A percentile compares a stretch with the other conserved stretches of the same genome.
These are phyloP conservation scores for Esox niger DNA, from an alignment of 2,113 vertebrate species.

Conservation along the genomic window DNA sequence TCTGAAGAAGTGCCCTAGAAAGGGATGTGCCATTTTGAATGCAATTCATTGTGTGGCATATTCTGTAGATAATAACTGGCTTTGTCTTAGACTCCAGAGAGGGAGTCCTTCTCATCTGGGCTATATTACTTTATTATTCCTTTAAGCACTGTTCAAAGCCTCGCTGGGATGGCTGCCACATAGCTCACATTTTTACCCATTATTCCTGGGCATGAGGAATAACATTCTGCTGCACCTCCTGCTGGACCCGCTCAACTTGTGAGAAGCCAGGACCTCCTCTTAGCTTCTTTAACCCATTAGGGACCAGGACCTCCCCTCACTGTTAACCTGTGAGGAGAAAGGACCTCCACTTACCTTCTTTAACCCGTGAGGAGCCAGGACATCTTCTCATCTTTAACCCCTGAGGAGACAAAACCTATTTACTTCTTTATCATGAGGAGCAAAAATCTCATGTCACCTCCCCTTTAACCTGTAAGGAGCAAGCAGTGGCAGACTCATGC, in stretches of 20 bases:
- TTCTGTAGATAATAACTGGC: slow-evolving; percentile 15
- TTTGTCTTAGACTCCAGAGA: slow-evolving; percentile 4
- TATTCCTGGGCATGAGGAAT: slow-evolving; percentile 30
- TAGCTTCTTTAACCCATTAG: background rate
- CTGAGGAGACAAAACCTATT: too few species aligned
- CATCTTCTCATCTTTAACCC: too few species aligned
- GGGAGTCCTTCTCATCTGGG: slow-evolving; percentile 26
- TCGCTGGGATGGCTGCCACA: slow-evolving; percentile 41
- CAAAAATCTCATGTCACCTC: too few species aligned
- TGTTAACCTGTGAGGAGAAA: too few species aligned
- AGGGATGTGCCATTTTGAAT: too few species aligned
- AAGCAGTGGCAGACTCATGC: too few species aligned
- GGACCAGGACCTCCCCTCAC: background rate
- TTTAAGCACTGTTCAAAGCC: slow-evolving; percentile 35
- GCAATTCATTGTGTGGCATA: background rate
- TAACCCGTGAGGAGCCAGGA: too few species aligned
- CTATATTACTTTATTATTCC: slow-evolving; percentile 46
- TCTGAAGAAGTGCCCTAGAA: too few species aligned
- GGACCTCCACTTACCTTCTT: too few species aligned
- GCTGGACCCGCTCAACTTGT: slow-evolving; percentile 22
- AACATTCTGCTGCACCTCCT: slow-evolving; percentile 21
- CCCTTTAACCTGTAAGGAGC: too few species aligned
- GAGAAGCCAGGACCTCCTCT: background rate
- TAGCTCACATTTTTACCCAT: slow-evolving; percentile 45
- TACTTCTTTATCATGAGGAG: too few species aligned